Conservation (phyloP, 2,888 invertebrate genomes). For the Ophion costatus region DNA sequence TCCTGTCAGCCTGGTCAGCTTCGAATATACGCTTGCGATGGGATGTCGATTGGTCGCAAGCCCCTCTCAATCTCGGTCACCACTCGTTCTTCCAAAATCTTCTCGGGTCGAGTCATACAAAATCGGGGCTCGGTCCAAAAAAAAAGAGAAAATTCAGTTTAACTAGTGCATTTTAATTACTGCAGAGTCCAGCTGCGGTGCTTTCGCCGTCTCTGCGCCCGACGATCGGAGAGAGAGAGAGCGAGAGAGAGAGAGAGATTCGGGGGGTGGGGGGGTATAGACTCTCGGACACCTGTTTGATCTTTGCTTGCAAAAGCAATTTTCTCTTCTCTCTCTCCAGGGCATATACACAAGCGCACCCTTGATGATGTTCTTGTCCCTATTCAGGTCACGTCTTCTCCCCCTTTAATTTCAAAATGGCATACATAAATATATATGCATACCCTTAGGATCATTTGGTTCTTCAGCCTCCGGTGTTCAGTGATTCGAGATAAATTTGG, state of each 20-base stretch:
- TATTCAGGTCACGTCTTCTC: background rate
- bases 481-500: constrained; percentile 9
- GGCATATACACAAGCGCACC: constrained; percentile 12
- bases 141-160: constrained; percentile 54
- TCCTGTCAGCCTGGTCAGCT: background rate
- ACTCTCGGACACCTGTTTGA: constrained; percentile 78
- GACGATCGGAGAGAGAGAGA: constrained; percentile 20
- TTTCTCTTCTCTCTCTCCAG: constrained; percentile 32
- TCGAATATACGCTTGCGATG: background rate
- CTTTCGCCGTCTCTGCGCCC: constrained; percentile 42
- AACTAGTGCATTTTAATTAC: constrained; percentile 77
- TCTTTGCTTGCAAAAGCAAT: constrained; percentile 65
- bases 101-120: constrained; percentile 41
- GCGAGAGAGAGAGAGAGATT: constrained; percentile 9
- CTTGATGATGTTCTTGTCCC: constrained; percentile 21
- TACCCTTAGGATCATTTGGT: background rate
- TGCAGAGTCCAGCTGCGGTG: constrained; percentile 65
- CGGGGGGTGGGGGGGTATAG: constrained; percentile 34
- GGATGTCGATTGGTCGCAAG: constrained; percentile 28
- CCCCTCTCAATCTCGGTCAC: background rate
- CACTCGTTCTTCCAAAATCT: constrained; percentile 28
- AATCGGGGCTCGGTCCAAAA: constrained; percentile 10
- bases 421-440: constrained; percentile 2
- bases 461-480: background rate
- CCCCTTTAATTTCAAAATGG: constrained; percentile 2